phyloP scores from a whole-genome alignment of 1,140 invertebrate species.

The Palaemon carinicauda region DNA sequence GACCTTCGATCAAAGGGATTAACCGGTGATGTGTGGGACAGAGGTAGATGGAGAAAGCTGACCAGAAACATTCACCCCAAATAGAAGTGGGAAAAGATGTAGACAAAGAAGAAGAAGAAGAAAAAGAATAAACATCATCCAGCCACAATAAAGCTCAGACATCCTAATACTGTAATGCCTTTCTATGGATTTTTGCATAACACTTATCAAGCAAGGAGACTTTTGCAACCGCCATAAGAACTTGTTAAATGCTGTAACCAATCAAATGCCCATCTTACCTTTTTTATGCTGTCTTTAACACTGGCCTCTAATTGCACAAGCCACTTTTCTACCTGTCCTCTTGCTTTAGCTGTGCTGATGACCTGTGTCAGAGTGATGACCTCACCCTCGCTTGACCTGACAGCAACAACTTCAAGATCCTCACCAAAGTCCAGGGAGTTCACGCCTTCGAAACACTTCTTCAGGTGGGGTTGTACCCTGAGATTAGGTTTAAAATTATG shows the following conservation, averaged over 20 bases:
- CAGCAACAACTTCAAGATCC: conserved; percentile 83
- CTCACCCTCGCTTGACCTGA: conserved; percentile 91
- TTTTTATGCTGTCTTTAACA: conserved; percentile 89
- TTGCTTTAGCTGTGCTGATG: conserved; percentile 87
- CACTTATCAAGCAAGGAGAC: too few relatives aligned
- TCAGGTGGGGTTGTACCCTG: conserved; percentile 96
- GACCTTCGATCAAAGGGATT: too few relatives aligned
- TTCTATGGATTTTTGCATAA: too few relatives aligned
- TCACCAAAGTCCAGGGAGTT: conserved; percentile 86
- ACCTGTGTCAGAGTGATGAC: conserved; percentile 78
- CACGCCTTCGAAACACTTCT: conserved; percentile 97
- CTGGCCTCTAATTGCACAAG: conserved; percentile 86
- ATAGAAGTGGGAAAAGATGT: too few relatives aligned
- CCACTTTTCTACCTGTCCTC: conserved; percentile 98
- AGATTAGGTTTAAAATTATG: conserved; percentile 30
- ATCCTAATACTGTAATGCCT: too few relatives aligned
- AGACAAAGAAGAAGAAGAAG: too few relatives aligned
- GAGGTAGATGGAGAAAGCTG: too few relatives aligned
- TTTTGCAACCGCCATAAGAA: not conserved
- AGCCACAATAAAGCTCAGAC: too few relatives aligned
- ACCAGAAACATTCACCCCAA: too few relatives aligned
- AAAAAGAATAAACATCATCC: too few relatives aligned
- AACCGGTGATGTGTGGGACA: too few relatives aligned
- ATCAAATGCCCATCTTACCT: too few relatives aligned
- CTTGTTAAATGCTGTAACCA: not conserved